These are phyloP conservation scores for Luperina testacea DNA, from an alignment of 2,888 invertebrate genomes.

Conservation along the genomic window DNA sequence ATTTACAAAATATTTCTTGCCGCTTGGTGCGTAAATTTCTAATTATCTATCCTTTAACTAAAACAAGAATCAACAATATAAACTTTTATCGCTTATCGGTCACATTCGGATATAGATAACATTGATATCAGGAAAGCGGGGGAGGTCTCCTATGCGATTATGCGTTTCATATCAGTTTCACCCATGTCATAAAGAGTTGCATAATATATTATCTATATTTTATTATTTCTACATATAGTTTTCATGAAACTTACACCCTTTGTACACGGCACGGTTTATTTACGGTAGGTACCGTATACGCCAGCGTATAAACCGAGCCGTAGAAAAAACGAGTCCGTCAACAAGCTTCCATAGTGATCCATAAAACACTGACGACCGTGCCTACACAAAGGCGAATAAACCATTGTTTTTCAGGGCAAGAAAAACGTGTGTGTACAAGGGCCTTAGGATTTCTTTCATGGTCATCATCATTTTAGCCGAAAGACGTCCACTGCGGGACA, in stretches of 20 bases:
- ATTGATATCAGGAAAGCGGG: constrained; percentile 35
- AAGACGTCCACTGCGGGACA: no score
- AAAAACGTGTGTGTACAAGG: background rate
- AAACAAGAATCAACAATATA: constrained; percentile 13
- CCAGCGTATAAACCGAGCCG: background rate
- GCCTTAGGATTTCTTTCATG: background rate
- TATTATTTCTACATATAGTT: background rate
- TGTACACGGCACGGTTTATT: background rate
- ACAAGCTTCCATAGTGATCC: no score
- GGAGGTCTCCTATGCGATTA: constrained; percentile 27
- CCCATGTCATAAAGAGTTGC: constrained; percentile 11
- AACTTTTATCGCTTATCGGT: constrained; percentile 40
- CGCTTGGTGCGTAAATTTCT: background rate
- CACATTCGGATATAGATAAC: constrained; percentile 41
- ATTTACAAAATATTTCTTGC: background rate
- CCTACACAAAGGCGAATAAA: background rate
- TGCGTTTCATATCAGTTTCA: constrained; percentile 25
- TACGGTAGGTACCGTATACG: background rate
- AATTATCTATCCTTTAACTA: background rate
- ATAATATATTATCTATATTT: constrained; percentile 3
- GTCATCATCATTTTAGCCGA: no score
- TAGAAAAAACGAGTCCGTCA: background rate
- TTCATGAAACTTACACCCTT: background rate
- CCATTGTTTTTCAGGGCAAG: background rate
- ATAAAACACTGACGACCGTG: background rate